A percentile compares a stretch with the other conserved stretches of the same genome.
phyloP scores from a whole-genome alignment of 92 coral and sea anemone genomes.

The Phenganax marumi region DNA sequence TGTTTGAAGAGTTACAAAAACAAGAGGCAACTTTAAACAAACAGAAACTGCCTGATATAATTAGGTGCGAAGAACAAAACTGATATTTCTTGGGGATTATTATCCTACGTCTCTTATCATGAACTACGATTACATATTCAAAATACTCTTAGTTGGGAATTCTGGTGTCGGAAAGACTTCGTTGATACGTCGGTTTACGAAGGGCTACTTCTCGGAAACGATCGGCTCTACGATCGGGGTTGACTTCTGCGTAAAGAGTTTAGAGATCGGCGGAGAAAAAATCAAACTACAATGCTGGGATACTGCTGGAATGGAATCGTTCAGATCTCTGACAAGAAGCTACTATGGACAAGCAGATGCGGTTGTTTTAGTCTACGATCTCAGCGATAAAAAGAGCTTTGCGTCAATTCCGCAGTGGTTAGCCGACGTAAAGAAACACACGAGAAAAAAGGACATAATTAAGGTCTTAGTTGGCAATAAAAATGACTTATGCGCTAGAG shows the following conservation, averaged over 20 bases:
- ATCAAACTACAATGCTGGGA: conserved; percentile 98
- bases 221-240: conserved; percentile 93
- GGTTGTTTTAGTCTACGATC: conserved; percentile 90
- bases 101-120: neutral
- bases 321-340: conserved; percentile 83
- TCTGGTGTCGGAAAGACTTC: conserved; percentile 98
- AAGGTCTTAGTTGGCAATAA: conserved; percentile 96
- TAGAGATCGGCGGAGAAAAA: conserved; percentile 91
- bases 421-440: conserved; percentile 77
- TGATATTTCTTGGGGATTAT: neutral
- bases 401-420: conserved; percentile 98
- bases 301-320: conserved; percentile 96
- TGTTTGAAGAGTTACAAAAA: too few species aligned
- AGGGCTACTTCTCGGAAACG: conserved; percentile 90
- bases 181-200: conserved; percentile 86
- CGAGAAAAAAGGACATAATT: conserved; percentile 68
- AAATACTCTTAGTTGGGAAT: conserved; percentile 87
- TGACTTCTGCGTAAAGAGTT: conserved; percentile 74
- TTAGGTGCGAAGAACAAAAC: neutral
- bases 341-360: conserved; percentile 98
- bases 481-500: conserved; percentile 83
- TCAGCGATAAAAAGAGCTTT: conserved; percentile 89
- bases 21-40: too few species aligned
- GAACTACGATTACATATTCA: conserved; percentile 81
- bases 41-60: too few species aligned